Base-by-base conservation (phyloP, 2,888 invertebrate species). In the Dicranocentrus wangi region DNA sequence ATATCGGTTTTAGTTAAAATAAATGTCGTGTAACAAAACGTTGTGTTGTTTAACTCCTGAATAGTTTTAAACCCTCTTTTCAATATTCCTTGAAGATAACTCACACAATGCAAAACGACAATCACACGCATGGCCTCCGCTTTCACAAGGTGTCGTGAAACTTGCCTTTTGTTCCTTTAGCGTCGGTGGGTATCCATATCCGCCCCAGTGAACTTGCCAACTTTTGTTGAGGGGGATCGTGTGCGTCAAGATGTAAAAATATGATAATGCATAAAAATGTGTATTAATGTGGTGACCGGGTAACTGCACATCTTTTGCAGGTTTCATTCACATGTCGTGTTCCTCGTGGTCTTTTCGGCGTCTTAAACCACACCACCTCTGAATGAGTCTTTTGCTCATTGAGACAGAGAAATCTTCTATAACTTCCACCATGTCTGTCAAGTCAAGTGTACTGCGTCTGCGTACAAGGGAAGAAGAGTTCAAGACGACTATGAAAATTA, bases 151-250 rank as follows among this genome's bases (percentile, higher is more conserved):
- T 13, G 23, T 55, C 55, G n/a, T n/a, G n/a, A n/a, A n/a, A n/a
- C n/a, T n/a, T n/a, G n/a, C n/a, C n/a, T n/a, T n/a, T n/a, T n/a
- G n/a, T n/a, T n/a, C n/a, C n/a, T n/a, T n/a, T n/a, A n/a, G n/a
- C n/a, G n/a, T n/a, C n/a, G n/a, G n/a, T n/a, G 39, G 13, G 25
- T 25, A 28, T 32, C 3, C 28, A 73, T 53, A 73, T 73, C 73
- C 73, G 73, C 73, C 73, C 73, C 61, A 71, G 17, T 71, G 71
- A 71, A 71, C 71, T 71, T 71, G 71, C 61, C 28, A 28, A n/a
- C 23, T 39, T 39, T 39, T 39, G 27, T 28, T 21, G n/a, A 19
- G 21, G 5, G 21, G 27, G 25, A 21, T 58, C 58, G 8, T 13
- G 13, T 25, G 23, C 19, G n/a, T n/a, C n/a, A n/a, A 51, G 5